Conservation (phyloP, 1,140 invertebrate species). For the Drosophila ambigua region DNA sequence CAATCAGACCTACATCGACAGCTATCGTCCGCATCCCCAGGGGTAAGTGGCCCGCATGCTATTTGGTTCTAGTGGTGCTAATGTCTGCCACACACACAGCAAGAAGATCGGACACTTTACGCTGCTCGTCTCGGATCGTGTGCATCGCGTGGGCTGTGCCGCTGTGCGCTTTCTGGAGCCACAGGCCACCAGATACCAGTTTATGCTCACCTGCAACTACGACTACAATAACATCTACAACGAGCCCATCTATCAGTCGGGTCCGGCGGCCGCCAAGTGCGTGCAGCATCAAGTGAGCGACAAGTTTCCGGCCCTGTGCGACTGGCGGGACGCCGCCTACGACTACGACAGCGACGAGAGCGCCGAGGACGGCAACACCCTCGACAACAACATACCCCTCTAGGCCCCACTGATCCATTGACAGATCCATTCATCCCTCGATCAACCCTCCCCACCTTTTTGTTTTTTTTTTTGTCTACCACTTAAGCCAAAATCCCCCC, state of each 20-base stretch:
- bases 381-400: conserved; percentile 59
- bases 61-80: no score
- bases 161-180: conserved; percentile 58
- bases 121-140: conserved; percentile 66
- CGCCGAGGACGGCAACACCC: conserved; percentile 40
- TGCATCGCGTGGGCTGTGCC: conserved; percentile 72
- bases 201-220: conserved; percentile 78
- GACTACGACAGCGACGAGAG: conserved; percentile 57
- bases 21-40: conserved; percentile 64
- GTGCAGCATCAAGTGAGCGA: conserved; percentile 42
- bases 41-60: conserved; percentile 41
- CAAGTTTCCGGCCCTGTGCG: conserved; percentile 65
- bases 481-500: background rate
- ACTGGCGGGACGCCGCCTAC: conserved; percentile 48
- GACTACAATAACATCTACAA: conserved; percentile 71
- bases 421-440: background rate
- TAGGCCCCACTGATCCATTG: background rate
- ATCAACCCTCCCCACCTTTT: background rate
- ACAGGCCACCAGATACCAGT: conserved; percentile 41
- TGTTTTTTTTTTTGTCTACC: conserved; percentile 15
- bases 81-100: conserved; percentile 8
- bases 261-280: conserved; percentile 64
- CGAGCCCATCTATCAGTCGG: conserved; percentile 65
- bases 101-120: conserved; percentile 80
- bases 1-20: conserved; percentile 72